These are phyloP conservation scores for Ctenosaura bakeri DNA, from an alignment of 2,797 vertebrate species.

Conservation along the genomic window DNA sequence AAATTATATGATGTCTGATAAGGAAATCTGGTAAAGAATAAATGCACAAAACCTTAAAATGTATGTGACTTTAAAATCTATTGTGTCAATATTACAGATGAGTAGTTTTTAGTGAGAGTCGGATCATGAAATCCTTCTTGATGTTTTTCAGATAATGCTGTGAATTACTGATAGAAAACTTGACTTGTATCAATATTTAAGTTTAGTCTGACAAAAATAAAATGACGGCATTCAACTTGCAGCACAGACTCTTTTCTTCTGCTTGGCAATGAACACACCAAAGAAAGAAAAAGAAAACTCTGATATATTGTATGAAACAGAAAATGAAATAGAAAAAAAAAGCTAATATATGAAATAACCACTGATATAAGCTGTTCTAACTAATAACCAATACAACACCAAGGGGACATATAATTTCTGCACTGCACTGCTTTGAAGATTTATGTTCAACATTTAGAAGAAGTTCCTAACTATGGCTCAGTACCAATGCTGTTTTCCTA, in stretches of 20 bases:
- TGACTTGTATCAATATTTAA: background rate
- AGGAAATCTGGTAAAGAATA: background rate
- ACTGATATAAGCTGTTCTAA: background rate
- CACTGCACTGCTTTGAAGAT: background rate
- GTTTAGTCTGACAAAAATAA: background rate
- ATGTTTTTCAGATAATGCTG: no score
- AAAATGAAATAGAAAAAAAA: background rate
- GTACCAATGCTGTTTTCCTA: no score
- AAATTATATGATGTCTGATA: background rate
- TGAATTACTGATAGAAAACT: background rate
- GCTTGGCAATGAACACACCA: background rate
- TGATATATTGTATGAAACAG: background rate
- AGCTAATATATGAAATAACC: background rate
- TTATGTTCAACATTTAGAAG: background rate
- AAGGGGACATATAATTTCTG: background rate
- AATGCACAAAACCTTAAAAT: no score
- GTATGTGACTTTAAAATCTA: background rate
- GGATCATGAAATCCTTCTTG: no score
- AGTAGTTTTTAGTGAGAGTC: background rate
- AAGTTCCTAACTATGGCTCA: background rate
- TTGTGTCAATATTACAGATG: background rate
- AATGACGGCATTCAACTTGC: background rate
- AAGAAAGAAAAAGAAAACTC: no score
- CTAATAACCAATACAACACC: background rate
- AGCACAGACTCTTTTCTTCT: background rate